Evolutionary conservation across 2,888 invertebrate species (phyloP), one percentile per base, ranked within the genome.

Genomic region (Archips crataeganus): DNA sequence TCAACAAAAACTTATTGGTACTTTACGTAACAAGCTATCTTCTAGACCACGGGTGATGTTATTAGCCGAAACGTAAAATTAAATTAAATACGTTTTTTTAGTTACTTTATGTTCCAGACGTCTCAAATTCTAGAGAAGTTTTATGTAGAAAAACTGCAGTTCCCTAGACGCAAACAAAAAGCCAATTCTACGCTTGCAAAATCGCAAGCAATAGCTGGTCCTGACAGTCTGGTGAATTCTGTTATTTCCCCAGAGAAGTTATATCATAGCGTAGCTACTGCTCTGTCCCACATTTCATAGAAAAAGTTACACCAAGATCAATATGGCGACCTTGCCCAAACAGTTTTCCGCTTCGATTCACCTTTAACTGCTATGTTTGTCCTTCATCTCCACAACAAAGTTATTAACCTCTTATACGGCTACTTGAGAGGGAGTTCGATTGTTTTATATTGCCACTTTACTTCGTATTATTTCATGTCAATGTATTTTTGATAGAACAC

Each of bases 361-460:
- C 49, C 51, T 57, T 68, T 73, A 64, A 64, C 73, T 15, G 60
- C 59, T 11, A 36, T 69, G 69, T 74, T 74, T 74, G 60, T 60
- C 54, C 63, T 60, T 45, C 60, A 13, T 51, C 59, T 70, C 51
- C 15, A 65, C 60, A 70, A 64, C 64, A 74, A 65, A 60, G 70
- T 74, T 74, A 74, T 74, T 74, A 74, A 60, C 60, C 64, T 74
- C 65, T 74, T 54, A 51, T 65, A 64, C 36, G 73, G 42, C 59
- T 69, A 65, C 51, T 70, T 23, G 51, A n/a, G 32, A 65, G 64
- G 69, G 60, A 59, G 47, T 32, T 10, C 61, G 23, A 60, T 69
- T 54, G 64, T 65, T 65, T 74, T 74, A 74, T 74, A 74, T 74
- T 70, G 69, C 74, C 74, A 70, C 74, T 70, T 65, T 70, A 54